phyloP scores from a whole-genome alignment of 2,797 vertebrate genomes.

The Neosilurus mollespiculum region DNA sequence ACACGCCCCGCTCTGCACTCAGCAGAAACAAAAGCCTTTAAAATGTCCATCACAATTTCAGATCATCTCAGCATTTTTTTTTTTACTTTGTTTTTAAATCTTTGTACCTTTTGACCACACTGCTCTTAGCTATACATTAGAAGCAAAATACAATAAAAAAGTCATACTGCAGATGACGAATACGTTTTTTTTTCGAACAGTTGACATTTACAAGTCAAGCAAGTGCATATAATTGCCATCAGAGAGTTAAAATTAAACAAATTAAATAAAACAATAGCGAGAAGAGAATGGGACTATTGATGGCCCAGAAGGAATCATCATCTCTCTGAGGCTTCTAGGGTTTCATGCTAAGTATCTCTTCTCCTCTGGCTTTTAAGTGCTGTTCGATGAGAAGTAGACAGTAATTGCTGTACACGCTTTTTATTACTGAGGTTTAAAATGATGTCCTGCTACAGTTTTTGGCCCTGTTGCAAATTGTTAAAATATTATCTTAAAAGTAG shows the following conservation, averaged over 20 bases:
- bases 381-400: slow-evolving; percentile 42
- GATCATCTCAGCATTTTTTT: slow-evolving; percentile 11
- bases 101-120: slow-evolving; percentile 24
- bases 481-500: slow-evolving; percentile 52
- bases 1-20: slow-evolving; percentile 1
- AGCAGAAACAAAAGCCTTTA: slow-evolving; percentile 21
- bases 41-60: slow-evolving; percentile 33
- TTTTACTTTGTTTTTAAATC: neutral
- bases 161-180: neutral
- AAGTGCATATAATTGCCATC: slow-evolving; percentile 33
- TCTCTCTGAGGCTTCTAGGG: slow-evolving; percentile 40
- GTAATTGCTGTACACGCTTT: slow-evolving; percentile 46
- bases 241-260: slow-evolving; percentile 42
- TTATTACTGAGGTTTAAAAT: slow-evolving; percentile 40
- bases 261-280: slow-evolving; percentile 32
- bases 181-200: neutral
- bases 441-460: slow-evolving; percentile 28
- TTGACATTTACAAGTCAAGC: slow-evolving; percentile 42
- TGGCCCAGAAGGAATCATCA: slow-evolving; percentile 30
- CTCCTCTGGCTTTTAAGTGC: slow-evolving; percentile 35
- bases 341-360: slow-evolving; percentile 34
- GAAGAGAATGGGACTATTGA: slow-evolving; percentile 19
- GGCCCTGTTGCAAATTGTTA: slow-evolving; percentile 40
- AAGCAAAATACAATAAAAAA: neutral
- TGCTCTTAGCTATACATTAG: slow-evolving; percentile 23